A percentile compares a stretch with the other conserved stretches of the same genome.
These are phyloP conservation scores for Ciconia boyciana DNA, from an alignment of 2,113 vertebrate genomes.

Conservation along the genomic window DNA sequence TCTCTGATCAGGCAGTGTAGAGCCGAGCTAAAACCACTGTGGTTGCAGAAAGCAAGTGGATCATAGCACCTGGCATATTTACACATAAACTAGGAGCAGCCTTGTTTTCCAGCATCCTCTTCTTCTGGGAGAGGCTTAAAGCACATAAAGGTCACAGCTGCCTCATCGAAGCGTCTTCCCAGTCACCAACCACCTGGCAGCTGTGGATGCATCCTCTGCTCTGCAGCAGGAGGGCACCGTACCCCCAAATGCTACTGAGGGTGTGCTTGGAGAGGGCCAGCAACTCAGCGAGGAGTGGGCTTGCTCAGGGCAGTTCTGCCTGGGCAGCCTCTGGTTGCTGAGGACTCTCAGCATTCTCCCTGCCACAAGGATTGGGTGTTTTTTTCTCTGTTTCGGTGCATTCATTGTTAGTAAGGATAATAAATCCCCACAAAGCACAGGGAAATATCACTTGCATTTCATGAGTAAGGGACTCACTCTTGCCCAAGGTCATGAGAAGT, in stretches of 20 bases:
- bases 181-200: background rate
- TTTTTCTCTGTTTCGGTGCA: background rate
- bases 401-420: background rate
- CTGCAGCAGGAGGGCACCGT: background rate
- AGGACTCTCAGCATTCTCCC: background rate
- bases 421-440: background rate
- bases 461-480: background rate
- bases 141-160: background rate
- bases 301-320: background rate
- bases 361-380: background rate
- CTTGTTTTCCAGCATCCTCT: background rate
- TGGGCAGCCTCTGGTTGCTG: background rate
- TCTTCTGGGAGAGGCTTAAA: background rate
- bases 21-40: background rate
- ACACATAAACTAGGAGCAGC: background rate
- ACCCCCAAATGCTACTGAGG: background rate
- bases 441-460: background rate
- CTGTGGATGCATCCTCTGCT: background rate
- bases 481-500: background rate
- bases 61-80: background rate
- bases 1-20: background rate
- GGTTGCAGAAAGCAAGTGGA: background rate
- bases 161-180: background rate
- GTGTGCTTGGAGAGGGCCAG: background rate
- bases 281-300: rapidly evolving